Base-by-base conservation (phyloP, 1,140 invertebrate genomes). In the Drosophila tani region DNA sequence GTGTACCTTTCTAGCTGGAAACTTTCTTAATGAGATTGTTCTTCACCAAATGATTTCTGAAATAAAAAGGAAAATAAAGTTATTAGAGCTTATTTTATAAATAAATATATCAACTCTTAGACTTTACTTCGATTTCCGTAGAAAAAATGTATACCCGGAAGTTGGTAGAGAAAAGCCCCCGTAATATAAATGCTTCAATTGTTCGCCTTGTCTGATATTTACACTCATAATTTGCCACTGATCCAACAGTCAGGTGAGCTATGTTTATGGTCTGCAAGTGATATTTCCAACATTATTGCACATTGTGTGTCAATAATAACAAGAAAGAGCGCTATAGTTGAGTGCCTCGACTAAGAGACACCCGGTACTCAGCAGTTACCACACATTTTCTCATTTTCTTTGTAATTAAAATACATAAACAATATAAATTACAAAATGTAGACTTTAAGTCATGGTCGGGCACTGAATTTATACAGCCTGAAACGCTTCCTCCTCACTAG, bases 191-290 rank as follows among this genome's bases (percentile, higher is more conserved):
- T 27, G 8, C 12, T 5, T 41, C 8, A 19, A 57, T 24, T 56
- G n/a, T 55, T 58, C 19, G n/a, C 35, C 46, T 40, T 41, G 32
- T 21, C 50, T 21, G 60, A 40, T 41, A 57, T 64, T 57, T 41
- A 58, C 24, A 29, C 35, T 29, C 29, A 40, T 58, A 64, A 57
- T 24, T 27, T 35, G n/a, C 35, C 35, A 57, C 21, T 12, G 24
- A 57, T 64, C 14, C 14, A 57, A 9, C 24, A 19, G 35, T 64
- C 60, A 64, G 51, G 60, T 64, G 60, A 63, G 47, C 47, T 14
- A 38, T 24, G 32, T 3, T 35, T 35, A 21, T 41, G n/a, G 29
- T 24, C 21, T 56, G 58, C 64, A 63, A 63, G 64, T 66, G 59
- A 35, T 40, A 17, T 62, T 47, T 66, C 14, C 41, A 62, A 66